Percentiles rank a stretch among this genome's conserved stretches.
These are phyloP conservation scores for Cyphomyrus plagiostoma DNA, from an alignment of 2,113 vertebrate genomes.

Conservation along the genomic window DNA sequence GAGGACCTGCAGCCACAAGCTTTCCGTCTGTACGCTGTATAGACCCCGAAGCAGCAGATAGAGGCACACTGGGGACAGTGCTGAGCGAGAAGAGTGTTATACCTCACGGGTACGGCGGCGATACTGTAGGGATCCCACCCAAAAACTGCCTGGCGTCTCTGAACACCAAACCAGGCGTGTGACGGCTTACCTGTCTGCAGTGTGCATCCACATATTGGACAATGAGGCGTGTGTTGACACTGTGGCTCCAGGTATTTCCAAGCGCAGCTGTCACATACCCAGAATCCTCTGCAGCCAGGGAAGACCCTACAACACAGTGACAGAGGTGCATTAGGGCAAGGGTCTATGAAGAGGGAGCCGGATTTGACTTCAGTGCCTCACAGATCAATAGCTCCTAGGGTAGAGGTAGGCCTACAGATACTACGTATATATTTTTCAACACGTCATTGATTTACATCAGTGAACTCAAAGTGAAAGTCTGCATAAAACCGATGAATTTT, in stretches of 20 bases:
- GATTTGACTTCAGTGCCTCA: neutral
- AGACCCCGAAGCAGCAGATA: neutral
- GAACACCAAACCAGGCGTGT: neutral
- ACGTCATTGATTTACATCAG: neutral
- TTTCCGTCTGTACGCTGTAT: neutral
- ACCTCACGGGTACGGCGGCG: neutral
- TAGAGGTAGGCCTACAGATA: neutral
- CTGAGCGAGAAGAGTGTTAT: neutral
- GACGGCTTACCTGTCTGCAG: slow-evolving; percentile 62
- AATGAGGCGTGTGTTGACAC: slow-evolving; percentile 71
- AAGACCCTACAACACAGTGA: slow-evolving; percentile 17
- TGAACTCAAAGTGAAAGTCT: neutral
- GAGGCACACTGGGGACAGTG: neutral
- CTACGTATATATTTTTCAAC: neutral
- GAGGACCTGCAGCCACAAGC: neutral
- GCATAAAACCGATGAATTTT: neutral
- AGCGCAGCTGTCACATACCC: slow-evolving; percentile 66
- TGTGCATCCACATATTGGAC: slow-evolving; percentile 58
- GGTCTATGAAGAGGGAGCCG: neutral
- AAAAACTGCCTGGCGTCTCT: neutral
- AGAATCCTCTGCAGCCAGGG: slow-evolving; percentile 36
- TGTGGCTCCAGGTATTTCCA: slow-evolving; percentile 78
- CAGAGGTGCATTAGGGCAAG: neutral
- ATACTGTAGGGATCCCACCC: neutral
- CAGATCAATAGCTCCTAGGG: neutral